Base-by-base conservation (phyloP, 2,797 vertebrate species). In the Cirrhinus molitorella region DNA sequence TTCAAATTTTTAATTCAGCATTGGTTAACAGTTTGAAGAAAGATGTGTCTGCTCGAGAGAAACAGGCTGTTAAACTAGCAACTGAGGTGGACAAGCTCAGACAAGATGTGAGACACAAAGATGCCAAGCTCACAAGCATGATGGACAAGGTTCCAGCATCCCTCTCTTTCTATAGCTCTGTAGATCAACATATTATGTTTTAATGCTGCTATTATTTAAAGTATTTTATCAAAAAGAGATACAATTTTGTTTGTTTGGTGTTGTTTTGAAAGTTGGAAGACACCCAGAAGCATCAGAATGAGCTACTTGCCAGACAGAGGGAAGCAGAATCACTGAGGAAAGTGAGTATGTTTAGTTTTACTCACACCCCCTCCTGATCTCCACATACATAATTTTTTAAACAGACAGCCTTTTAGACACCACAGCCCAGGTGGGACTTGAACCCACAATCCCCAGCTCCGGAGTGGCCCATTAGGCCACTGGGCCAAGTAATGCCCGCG, bases 101-200 rank as follows among this genome's bases (percentile, higher is more conserved):
- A 83, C 91, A 88, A n/a, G 92, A 95, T 13, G 91, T 87, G 80
- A 87, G 49, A 75, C 91, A 94, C 0, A 96, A 95, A 87, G 93
- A 93, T 19, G 80, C 83, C 0, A 94, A 94, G 88, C 92, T 96
- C 3, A 91, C 91, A 0, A 43, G 87, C n/a, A 57, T 94, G 65
- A 89, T 88, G 45, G 90, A 93, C 87, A 92, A 92, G 90, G 96
- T 96, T 67, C 1, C 19, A 70, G 43, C 40, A 49, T 78, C 40
- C 25, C 19, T 61, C 19, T 47, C 13, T 14, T 79, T 67, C 12
- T 45, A 19, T 9, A 78, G 28, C 59, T 31, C 57, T 61, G 13
- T 14, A 61, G 2, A 53, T 37, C 34, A 37, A 37, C 4, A 5
- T 37, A 40, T 23, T 79, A 17, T 80, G 61, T 81, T 63, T 28